Evolutionary conservation across 2,797 vertebrate species (phyloP).

Genomic region (Tamandua tetradactyla): DNA sequence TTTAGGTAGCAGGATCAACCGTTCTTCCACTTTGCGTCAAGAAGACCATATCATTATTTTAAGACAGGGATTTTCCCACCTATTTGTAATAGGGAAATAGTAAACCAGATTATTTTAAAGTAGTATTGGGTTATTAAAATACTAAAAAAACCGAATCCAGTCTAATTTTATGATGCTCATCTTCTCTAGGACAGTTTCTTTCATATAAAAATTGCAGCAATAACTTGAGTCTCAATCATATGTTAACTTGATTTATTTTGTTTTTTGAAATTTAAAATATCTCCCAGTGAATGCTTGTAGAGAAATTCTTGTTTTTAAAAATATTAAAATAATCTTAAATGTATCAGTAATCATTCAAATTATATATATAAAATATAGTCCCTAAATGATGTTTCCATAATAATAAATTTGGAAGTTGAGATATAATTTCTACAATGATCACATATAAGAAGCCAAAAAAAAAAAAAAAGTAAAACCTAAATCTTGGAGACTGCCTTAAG

Average conservation of each 20-base stretch:
- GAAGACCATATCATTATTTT: background rate
- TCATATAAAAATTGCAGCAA: background rate
- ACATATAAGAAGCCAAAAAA: conserved; percentile 61
- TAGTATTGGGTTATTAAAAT: background rate
- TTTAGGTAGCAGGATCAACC: background rate
- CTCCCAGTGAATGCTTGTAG: background rate
- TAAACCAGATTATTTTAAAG: background rate
- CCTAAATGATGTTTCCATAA: background rate
- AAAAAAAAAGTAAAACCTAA: conserved; percentile 65
- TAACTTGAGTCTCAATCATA: background rate
- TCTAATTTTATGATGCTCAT: background rate
- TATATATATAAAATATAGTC: background rate
- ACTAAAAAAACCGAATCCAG: background rate
- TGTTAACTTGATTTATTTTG: background rate
- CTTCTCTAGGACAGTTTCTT: background rate
- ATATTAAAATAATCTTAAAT: background rate
- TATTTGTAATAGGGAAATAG: background rate
- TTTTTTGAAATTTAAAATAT: conserved; percentile 19
- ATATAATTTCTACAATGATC: conserved; percentile 41
- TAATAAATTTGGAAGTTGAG: conserved; percentile 40
- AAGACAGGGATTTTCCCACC: background rate
- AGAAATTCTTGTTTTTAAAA: background rate
- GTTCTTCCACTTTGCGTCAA: background rate
- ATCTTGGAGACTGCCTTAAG: conserved; percentile 54
- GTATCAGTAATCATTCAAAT: background rate